phyloP scores from a whole-genome alignment of 2,888 invertebrate genomes.

The Caenorhabditis sulstoni region DNA sequence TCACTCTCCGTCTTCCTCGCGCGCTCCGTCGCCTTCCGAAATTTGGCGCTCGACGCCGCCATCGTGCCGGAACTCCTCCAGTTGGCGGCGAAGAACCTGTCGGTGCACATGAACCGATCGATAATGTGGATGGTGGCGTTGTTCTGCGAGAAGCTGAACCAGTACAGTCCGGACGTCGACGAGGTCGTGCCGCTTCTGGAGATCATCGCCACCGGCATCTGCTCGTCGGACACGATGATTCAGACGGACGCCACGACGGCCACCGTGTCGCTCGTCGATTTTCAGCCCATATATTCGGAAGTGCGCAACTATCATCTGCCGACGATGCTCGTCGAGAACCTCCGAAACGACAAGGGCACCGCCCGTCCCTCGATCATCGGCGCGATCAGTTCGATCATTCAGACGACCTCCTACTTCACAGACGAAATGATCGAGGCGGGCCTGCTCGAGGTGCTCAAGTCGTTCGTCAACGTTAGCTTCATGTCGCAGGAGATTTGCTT shows the following conservation, averaged over 20 bases:
- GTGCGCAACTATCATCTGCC: constrained; percentile 20
- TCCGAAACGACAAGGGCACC: constrained; percentile 26
- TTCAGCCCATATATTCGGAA: constrained; percentile 32
- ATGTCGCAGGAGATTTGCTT: constrained; percentile 55
- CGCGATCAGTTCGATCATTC: constrained; percentile 50
- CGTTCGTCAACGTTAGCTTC: constrained; percentile 41
- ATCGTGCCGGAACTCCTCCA: constrained; percentile 41
- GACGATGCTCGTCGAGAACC: constrained; percentile 32
- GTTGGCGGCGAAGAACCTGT: not conserved
- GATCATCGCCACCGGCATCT: constrained; percentile 35
- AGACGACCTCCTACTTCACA: constrained; percentile 47
- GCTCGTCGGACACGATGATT: constrained; percentile 31
- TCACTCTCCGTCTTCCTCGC: constrained; percentile 35
- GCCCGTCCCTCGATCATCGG: constrained; percentile 30
- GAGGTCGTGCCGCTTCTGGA: constrained; percentile 51
- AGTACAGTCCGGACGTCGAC: constrained; percentile 48
- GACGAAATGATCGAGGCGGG: constrained; percentile 56
- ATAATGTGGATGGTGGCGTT: constrained; percentile 46
- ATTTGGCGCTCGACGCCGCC: constrained; percentile 49
- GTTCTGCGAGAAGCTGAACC: constrained; percentile 40
- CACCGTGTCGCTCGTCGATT: constrained; percentile 42
- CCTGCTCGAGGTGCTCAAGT: constrained; percentile 33
- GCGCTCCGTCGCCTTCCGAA: constrained; percentile 36
- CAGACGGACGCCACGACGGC: constrained; percentile 47
- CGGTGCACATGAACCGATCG: constrained; percentile 16